Evolutionary conservation across 2,113 vertebrate genomes (phyloP), one percentile per base, ranked within the genome.

Genomic region (Grallaria varia): DNA sequence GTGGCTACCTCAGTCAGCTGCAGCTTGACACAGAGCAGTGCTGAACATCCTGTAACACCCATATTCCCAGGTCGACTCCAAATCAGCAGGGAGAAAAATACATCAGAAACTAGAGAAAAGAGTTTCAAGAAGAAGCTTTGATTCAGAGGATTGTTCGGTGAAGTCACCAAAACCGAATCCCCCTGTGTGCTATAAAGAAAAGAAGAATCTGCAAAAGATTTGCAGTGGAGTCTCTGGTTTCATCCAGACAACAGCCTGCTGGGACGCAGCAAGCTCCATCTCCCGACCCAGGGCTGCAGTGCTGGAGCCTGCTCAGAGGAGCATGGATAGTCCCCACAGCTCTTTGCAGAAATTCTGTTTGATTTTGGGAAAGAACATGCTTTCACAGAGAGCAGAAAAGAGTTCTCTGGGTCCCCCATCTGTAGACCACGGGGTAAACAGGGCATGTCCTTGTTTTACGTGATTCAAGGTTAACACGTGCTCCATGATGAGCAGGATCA

Each of bases 1-100:
- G 88, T 96, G 90, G 95, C 90, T 90, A 52, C 92, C 90, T 92
- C 92, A 81, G 94, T 91, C 88, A 90, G 76, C 92, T 89, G 80
- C 14, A 10, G 89, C 28, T 79, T 92, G 95, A 91, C 10, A 39
- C 84, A 82, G 69, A 53, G 64, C 10, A 75, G 73, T 72, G 83
- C 88, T 89, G 90, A 49, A 53, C 71, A 33, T 80, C 80, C 55
- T 83, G 83, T 19, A 69, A 83, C 71, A 47, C 74, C 52, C 75
- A 1, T 35, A 3, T 50, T 58, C 84, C 59, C 84, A 91, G 64
- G 69, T 15, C 0, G 1, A 25, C 31, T 77, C 40, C 22, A 10
- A 39, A 58, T 20, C 63, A 90, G 68, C 49, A 55, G 76, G 88
- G 82, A 73, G 53, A 63, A 91, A 93, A 95, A 69, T 6, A 44